These are phyloP conservation scores for Trypoxylus dichotomus DNA, from an alignment of 1,140 invertebrate species.

Conservation along the genomic window DNA sequence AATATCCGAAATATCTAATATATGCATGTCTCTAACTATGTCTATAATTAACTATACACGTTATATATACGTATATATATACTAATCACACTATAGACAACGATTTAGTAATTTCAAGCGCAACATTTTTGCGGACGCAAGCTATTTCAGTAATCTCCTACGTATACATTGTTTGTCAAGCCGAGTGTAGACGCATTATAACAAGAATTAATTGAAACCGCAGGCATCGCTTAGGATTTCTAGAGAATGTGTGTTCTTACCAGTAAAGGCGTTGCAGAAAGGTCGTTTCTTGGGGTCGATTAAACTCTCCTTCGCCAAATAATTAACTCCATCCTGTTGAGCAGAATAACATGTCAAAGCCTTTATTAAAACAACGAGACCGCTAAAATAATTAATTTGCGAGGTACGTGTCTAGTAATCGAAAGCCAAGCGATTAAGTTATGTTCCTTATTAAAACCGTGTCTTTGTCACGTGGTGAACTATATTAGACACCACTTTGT, in stretches of 20 bases:
- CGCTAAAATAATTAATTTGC: conserved; percentile 14
- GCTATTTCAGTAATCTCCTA: conserved; percentile 6
- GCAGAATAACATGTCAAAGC: not conserved
- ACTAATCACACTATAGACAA: not conserved
- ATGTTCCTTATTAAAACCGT: not conserved
- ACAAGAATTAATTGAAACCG: conserved; percentile 27
- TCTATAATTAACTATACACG: not conserved
- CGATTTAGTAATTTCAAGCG: not conserved
- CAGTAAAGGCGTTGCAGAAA: conserved; percentile 75
- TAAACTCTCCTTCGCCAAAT: conserved; percentile 41
- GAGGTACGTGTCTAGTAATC: not conserved
- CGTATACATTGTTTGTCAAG: not conserved
- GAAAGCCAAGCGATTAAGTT: no score
- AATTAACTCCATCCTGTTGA: conserved; percentile 31
- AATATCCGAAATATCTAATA: no score
- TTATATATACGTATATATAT: not conserved
- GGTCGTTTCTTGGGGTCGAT: conserved; percentile 64
- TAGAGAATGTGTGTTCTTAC: conserved; percentile 50
- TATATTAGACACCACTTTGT: no score
- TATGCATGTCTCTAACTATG: no score
- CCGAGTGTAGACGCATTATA: conserved; percentile 8
- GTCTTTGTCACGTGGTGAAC: no score
- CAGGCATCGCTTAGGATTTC: conserved; percentile 13
- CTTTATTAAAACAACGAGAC: conserved; percentile 19
- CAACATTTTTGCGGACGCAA: not conserved